Evolutionary conservation across 2,113 vertebrate genomes (phyloP).

Genomic region (Scatophagus argus): DNA sequence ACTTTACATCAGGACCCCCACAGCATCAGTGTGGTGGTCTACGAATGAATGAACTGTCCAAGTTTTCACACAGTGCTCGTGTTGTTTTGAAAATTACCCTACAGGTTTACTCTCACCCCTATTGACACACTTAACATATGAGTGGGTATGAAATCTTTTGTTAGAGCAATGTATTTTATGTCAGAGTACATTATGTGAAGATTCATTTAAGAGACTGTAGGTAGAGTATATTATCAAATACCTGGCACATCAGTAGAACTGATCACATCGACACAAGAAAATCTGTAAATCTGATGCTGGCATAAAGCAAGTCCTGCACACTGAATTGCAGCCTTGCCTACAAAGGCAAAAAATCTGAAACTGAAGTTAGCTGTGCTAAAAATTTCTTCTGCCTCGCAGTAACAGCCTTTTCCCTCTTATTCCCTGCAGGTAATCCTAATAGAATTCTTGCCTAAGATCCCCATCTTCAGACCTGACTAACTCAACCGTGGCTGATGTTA

Average conservation of each 20-base stretch:
- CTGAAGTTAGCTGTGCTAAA: too few species aligned
- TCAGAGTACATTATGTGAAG: neutral
- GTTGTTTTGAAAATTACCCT: neutral
- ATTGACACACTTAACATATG: neutral
- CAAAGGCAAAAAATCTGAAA: too few species aligned
- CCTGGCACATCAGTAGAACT: neutral
- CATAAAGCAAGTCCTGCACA: too few species aligned
- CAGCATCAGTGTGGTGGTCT: neutral
- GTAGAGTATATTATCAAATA: too few species aligned
- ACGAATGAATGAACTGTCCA: neutral
- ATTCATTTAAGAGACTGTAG: neutral
- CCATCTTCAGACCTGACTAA: conserved; percentile 99
- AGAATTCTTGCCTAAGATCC: conserved; percentile 99
- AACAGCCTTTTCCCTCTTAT: conserved; percentile 45
- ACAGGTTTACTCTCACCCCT: neutral
- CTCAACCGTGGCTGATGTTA: conserved; percentile 82
- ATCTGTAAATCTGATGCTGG: neutral
- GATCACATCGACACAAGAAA: too few species aligned
- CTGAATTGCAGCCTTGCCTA: too few species aligned
- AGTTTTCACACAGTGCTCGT: neutral
- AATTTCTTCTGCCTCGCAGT: neutral
- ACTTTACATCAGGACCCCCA: neutral
- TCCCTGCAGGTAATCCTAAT: conserved; percentile 95
- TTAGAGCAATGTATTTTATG: too few species aligned
- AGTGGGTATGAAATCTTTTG: too few species aligned